Conservation (phyloP, 1,140 invertebrate species). For the Leptinotarsa defecta region DNA sequence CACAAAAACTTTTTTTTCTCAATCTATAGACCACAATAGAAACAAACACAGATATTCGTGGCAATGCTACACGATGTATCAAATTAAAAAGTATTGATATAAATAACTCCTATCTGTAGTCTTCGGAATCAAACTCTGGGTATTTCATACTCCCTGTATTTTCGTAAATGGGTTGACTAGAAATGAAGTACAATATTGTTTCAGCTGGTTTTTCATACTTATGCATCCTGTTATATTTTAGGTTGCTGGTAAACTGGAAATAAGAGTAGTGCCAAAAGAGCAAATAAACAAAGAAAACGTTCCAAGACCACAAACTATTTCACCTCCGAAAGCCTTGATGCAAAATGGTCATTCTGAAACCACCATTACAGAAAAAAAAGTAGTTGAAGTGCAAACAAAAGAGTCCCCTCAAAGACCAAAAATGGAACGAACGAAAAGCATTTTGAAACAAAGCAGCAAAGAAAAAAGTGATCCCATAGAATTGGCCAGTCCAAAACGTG, state of each 20-base stretch:
- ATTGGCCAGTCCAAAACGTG: conserved; percentile 50
- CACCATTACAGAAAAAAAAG: background rate
- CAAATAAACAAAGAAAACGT: conserved; percentile 33
- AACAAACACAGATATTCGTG: too few relatives aligned
- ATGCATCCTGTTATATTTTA: conserved; percentile 28
- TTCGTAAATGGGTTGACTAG: too few relatives aligned
- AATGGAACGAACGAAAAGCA: conserved; percentile 51
- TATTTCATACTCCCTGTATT: too few relatives aligned
- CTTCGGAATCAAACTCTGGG: too few relatives aligned
- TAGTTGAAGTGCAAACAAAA: background rate
- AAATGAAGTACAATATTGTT: too few relatives aligned
- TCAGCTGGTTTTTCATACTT: too few relatives aligned
- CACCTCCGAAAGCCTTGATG: conserved; percentile 15
- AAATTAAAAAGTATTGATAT: too few relatives aligned
- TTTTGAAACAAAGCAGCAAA: conserved; percentile 54
- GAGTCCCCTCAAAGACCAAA: conserved; percentile 33
- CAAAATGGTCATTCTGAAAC: conserved; percentile 30
- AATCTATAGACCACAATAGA: too few relatives aligned
- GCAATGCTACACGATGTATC: too few relatives aligned
- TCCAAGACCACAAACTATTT: conserved; percentile 29
- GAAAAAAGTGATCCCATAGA: conserved; percentile 38
- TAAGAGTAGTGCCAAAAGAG: conserved; percentile 70
- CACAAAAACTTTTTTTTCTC: too few relatives aligned
- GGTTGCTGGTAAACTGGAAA: conserved; percentile 72
- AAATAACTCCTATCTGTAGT: too few relatives aligned